Base-by-base conservation (phyloP, 2,113 vertebrate species). In the Dicaeum eximium region DNA sequence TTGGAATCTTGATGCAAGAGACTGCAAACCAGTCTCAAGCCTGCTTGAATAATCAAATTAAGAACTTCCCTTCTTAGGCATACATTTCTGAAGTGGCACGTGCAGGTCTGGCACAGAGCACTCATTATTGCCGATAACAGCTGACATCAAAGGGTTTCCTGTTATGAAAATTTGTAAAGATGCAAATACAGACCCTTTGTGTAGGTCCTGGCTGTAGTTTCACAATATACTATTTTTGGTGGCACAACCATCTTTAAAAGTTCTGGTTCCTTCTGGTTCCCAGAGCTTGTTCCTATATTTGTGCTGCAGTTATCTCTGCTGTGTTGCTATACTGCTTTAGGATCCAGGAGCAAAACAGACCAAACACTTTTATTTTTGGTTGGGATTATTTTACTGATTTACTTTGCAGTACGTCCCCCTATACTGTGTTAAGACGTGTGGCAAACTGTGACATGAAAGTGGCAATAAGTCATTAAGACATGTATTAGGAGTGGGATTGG, bases 11-110 rank as follows among this genome's bases (percentile, higher is more conserved):
- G 95, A 97, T 93, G 93, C 70, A 96, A 88, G 88, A 96, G 96
- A 94, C 88, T 93, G 95, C 86, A 96, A 92, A 97, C 95, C 95
- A 90, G 95, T 97, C 88, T 97, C 90, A 92, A 96, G 89, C 69
- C 92, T 94, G 90, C 96, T 94, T 96, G 85, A 88, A 95, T 96
- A 97, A 96, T 97, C 96, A 96, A 77, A 97, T 97, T 93, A 96
- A 96, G 95, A 95, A 88, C 80, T 95, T 95, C 66, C 72, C 58
- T 93, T 96, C 78, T 84, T 86, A 86, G 69, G 24, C 87, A 65
- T 60, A 64, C 10, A 65, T 89, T 93, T 97, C 81, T 88, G 82
- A 90, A 93, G 74, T 71, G 94, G 88, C 96, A 96, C 10, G 1
- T 92, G 83, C 80, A 77, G 45, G 60, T 95, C 77, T 90, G 57